phyloP scores from a whole-genome alignment of 2,888 invertebrate genomes.

The Calameuta pallipes region DNA sequence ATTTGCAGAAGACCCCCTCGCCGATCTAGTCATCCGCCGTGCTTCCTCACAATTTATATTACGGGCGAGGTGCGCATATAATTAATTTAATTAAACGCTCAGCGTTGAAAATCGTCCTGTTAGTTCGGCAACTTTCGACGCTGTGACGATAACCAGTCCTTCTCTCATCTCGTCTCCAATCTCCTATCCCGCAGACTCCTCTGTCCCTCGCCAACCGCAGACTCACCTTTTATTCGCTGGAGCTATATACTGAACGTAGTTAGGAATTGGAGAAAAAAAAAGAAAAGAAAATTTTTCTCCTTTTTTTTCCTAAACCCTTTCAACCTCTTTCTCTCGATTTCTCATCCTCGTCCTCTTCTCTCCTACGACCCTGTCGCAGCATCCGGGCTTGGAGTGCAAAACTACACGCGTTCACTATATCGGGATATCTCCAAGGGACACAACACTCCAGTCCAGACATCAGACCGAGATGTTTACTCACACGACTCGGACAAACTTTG shows the following conservation, averaged over 20 bases:
- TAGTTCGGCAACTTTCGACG: slow-evolving; percentile 57
- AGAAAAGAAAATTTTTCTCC: neutral
- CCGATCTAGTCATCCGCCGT: slow-evolving; percentile 23
- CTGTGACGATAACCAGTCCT: slow-evolving; percentile 3
- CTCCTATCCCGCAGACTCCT: slow-evolving; percentile 5
- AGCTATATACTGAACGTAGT: neutral
- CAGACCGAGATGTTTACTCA: slow-evolving; percentile 33
- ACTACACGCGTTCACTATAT: neutral
- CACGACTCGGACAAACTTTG: slow-evolving; percentile 33
- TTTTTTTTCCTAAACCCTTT: neutral
- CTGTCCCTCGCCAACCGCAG: slow-evolving; percentile 10
- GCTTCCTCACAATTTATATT: slow-evolving; percentile 62
- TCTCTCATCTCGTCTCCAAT: neutral
- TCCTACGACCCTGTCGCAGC: slow-evolving; percentile 26
- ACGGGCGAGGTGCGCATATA: slow-evolving; percentile 63
- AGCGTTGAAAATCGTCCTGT: slow-evolving; percentile 59
- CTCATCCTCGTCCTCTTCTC: slow-evolving; percentile 26
- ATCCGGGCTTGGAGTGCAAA: slow-evolving; percentile 16
- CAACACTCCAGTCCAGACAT: slow-evolving; percentile 16
- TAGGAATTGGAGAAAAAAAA: neutral
- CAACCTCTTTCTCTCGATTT: slow-evolving; percentile 25
- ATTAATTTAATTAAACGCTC: slow-evolving; percentile 66
- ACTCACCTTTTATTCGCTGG: slow-evolving; percentile 10
- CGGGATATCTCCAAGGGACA: neutral
- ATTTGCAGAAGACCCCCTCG: slow-evolving; percentile 17